Base-by-base conservation (phyloP, 2,888 invertebrate species). In the Caenorhabditis sinica region DNA sequence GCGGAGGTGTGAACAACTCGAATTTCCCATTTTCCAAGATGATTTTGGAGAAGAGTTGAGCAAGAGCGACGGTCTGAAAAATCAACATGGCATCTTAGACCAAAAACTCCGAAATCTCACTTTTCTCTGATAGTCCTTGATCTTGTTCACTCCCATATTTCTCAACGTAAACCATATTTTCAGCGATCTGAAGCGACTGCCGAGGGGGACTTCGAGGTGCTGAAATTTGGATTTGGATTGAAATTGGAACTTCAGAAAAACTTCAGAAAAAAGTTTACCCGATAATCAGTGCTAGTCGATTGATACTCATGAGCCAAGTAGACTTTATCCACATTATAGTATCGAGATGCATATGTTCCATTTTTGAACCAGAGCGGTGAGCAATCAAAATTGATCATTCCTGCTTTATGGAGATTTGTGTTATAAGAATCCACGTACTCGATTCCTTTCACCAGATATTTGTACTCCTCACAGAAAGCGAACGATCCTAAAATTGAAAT, bases 311-410 rank as follows among this genome's bases (percentile, higher is more conserved):
- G 99, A 90, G 97, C 96, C 83, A 99, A 94, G 93, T 99, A 99
- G 2, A 99, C 94, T 0, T 99, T 98, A 91, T 98, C 97, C 2
- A 99, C 98, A 91, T 98, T 98, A 93, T 99, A 99, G 0, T 98
- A 98, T 84, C 96, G 95, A 93, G 98, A 98, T 1, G 99, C 95
- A 8, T 97, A 95, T 20, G 96, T 95, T 92, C 97, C 97, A 93
- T 97, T 96, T 45, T 80, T 73, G 94, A 94, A 97, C 98, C 98
- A 99, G 96, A 99, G 96, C 1, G 97, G 97, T 0, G 98, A 98
- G 93, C 98, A 99, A 93, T 99, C 99, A 89, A 98, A 99, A 93
- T 98, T 97, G 13, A 98, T 96, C 97, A 98, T 96, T 93, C 99
- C 94, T 97, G 98, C 98, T 93, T 99, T 99, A 79, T 97, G 97